Evolutionary conservation across 2,888 invertebrate species (phyloP).

Genomic region (Clusia tigrina): DNA sequence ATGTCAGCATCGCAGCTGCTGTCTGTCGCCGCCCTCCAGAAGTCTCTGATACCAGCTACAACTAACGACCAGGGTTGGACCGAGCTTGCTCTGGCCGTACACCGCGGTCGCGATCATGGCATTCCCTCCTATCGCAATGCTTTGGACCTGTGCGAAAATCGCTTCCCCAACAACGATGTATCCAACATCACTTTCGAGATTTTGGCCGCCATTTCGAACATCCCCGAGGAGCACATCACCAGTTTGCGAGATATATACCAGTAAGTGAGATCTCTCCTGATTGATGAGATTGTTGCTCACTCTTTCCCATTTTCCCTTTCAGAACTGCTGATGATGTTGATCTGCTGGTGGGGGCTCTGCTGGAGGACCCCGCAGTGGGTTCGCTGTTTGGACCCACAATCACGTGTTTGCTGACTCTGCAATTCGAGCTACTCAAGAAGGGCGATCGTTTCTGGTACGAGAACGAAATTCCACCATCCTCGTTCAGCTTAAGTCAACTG

Average conservation of each 20-base stretch:
- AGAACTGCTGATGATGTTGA: conserved; percentile 81
- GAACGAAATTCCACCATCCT: conserved; percentile 89
- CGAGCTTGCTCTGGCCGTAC: conserved; percentile 68
- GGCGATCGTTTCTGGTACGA: conserved; percentile 97
- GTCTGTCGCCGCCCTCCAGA: conserved; percentile 69
- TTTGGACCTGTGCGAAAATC: conserved; percentile 70
- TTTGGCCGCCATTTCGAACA: conserved; percentile 48
- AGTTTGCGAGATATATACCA: conserved; percentile 74
- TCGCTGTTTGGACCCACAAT: conserved; percentile 88
- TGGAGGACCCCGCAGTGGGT: conserved; percentile 81
- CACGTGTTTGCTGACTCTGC: conserved; percentile 83
- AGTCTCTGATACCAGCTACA: conserved; percentile 56
- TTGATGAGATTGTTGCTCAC: too few species aligned
- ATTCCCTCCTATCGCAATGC: conserved; percentile 77
- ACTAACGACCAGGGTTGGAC: conserved; percentile 67
- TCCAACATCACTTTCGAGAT: conserved; percentile 56
- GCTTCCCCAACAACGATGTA: conserved; percentile 42
- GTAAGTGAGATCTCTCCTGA: conserved; percentile 58
- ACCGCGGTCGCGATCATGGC: conserved; percentile 81
- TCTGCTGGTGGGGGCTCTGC: conserved; percentile 81
- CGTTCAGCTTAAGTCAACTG: conserved; percentile 78
- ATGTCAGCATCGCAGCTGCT: conserved; percentile 71
- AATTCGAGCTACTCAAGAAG: conserved; percentile 82
- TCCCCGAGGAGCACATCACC: conserved; percentile 68
- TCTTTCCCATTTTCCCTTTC: too few species aligned